Percentiles rank a stretch among this genome's conserved stretches.
Evolutionary conservation across 2,113 vertebrate species (phyloP).

Genomic region (Varanus komodoensis): DNA sequence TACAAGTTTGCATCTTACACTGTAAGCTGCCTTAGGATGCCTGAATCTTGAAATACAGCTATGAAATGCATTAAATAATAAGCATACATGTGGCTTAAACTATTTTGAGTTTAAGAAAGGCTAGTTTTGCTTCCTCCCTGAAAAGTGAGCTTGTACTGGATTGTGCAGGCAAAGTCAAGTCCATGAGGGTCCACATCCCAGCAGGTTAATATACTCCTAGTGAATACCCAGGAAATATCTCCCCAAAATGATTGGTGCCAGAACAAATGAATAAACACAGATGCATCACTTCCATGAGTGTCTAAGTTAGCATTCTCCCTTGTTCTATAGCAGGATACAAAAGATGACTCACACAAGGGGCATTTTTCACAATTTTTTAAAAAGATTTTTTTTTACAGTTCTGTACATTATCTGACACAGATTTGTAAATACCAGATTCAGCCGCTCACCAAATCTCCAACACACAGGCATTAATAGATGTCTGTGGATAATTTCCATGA

Average conservation of each 20-base stretch:
- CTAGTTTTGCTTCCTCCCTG: not conserved
- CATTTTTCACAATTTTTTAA: not conserved
- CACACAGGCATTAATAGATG: not conserved
- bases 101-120: not conserved
- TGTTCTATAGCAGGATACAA: not conserved
- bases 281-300: not conserved
- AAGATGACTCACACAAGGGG: not conserved
- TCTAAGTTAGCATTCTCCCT: not conserved
- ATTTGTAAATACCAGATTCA: not conserved
- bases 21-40: too few species aligned
- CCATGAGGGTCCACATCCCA: too few species aligned
- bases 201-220: not conserved
- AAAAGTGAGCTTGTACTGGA: not conserved
- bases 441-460: not conserved
- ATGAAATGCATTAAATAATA: too few species aligned
- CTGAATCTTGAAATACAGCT: too few species aligned
- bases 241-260: not conserved
- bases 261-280: not conserved
- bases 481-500: not conserved
- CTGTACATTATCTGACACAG: not conserved
- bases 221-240: not conserved
- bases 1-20: too few species aligned
- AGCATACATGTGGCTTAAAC: not conserved
- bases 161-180: not conserved
- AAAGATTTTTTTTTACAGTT: not conserved